phyloP scores from a whole-genome alignment of 1,140 invertebrate genomes.

The Trachymyrmex cornetzi region DNA sequence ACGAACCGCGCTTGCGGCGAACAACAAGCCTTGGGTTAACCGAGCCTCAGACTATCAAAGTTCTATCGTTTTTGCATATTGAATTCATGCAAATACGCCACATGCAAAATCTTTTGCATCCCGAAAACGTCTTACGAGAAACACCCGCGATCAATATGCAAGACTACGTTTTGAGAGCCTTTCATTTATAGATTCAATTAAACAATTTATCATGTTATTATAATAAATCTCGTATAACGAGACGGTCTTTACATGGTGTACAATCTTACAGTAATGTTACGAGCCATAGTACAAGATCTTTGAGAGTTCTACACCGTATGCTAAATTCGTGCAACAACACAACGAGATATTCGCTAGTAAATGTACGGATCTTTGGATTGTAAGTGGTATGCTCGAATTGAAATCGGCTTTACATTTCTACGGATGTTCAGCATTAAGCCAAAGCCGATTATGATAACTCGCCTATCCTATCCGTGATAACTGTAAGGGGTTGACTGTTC shows the following conservation, averaged over 20 bases:
- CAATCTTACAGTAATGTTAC: not conserved
- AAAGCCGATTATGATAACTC: slow-evolving; percentile 83
- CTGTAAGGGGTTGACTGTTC: slow-evolving; percentile 66
- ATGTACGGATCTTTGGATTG: slow-evolving; percentile 48
- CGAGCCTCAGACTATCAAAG: slow-evolving; percentile 56
- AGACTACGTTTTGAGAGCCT: not conserved
- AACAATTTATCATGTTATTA: not conserved
- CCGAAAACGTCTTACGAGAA: not conserved
- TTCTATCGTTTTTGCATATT: slow-evolving; percentile 60
- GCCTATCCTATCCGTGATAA: slow-evolving; percentile 71
- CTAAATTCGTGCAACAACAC: not conserved
- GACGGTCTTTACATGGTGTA: not conserved
- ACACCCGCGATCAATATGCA: not conserved
- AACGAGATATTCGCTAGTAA: not conserved
- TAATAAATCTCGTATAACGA: too few relatives aligned
- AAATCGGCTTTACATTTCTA: slow-evolving; percentile 76
- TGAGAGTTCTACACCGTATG: not conserved
- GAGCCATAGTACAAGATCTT: not conserved
- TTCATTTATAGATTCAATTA: not conserved
- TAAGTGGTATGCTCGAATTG: slow-evolving; percentile 54
- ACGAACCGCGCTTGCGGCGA: slow-evolving; percentile 47
- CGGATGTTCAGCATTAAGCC: slow-evolving; percentile 78
- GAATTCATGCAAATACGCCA: slow-evolving; percentile 54
- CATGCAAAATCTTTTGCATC: slow-evolving; percentile 9
- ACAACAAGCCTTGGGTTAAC: slow-evolving; percentile 52